Conservation (phyloP, 2,888 invertebrate species). For the Zhuqinia jingwanae region DNA sequence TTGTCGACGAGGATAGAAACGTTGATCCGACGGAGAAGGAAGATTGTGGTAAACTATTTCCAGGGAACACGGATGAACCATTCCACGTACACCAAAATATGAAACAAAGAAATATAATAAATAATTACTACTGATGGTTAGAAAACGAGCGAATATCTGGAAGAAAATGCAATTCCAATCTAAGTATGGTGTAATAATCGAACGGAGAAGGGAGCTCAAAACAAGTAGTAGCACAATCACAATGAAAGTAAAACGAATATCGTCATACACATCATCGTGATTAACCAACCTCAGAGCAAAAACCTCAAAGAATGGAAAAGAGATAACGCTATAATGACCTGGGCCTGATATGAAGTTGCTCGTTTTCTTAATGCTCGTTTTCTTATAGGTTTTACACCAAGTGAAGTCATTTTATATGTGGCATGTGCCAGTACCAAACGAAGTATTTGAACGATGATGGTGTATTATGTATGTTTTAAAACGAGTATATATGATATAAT, state of each 20-base stretch:
- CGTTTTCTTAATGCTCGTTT: constrained; percentile 31
- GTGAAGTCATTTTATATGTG: background rate
- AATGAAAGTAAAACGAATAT: constrained; percentile 23
- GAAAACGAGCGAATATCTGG: too few relatives aligned
- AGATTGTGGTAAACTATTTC: constrained; percentile 80
- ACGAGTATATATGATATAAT: background rate
- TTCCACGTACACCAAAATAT: background rate
- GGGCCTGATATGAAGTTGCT: constrained; percentile 70
- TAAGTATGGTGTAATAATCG: too few relatives aligned
- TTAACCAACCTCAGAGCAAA: constrained; percentile 39
- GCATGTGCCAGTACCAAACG: background rate
- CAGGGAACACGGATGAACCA: constrained; percentile 57
- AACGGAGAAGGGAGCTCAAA: background rate
- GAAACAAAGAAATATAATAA: constrained; percentile 60
- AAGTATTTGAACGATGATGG: background rate
- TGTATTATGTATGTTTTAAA: too few relatives aligned
- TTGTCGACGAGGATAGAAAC: constrained; percentile 76
- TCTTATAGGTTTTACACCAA: background rate
- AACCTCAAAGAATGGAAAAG: constrained; percentile 64
- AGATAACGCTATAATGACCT: constrained; percentile 68
- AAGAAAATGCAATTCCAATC: too few relatives aligned
- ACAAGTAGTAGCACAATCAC: background rate
- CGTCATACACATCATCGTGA: background rate
- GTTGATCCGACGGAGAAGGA: constrained; percentile 80
- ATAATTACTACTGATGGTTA: constrained; percentile 10